Conservation (phyloP, 2,888 invertebrate genomes). For the Xylophagus ater region DNA sequence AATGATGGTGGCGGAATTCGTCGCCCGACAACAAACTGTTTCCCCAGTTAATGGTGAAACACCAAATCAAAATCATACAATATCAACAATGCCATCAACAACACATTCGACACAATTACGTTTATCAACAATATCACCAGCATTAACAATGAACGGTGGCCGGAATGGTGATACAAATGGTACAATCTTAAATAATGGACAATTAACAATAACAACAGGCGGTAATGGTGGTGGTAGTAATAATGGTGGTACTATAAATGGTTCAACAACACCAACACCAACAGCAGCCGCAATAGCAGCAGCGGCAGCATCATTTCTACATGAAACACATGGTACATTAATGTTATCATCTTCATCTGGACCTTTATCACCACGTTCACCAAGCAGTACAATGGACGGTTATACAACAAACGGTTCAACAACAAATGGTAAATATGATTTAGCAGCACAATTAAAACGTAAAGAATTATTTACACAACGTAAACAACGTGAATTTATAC, state of each 20-base stretch:
- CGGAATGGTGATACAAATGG: too few species aligned
- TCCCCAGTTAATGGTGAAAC: conserved; percentile 59
- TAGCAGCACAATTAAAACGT: conserved; percentile 43
- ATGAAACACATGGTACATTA: conserved; percentile 3
- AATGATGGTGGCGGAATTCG: conserved; percentile 82
- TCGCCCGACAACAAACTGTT: conserved; percentile 61
- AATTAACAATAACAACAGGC: too few species aligned
- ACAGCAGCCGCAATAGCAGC: not conserved
- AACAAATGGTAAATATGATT: conserved; percentile 7
- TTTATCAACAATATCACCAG: conserved; percentile 37
- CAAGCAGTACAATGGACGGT: conserved; percentile 4
- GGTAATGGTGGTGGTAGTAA: conserved; percentile 27
- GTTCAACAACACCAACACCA: not conserved
- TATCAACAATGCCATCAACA: conserved; percentile 36
- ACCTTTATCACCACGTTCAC: conserved; percentile 8
- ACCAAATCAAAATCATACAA: conserved; percentile 37
- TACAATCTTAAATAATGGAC: too few species aligned
- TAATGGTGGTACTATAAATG: not conserved
- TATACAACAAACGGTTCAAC: conserved; percentile 19
- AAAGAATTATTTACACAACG: conserved; percentile 81
- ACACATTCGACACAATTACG: conserved; percentile 11
- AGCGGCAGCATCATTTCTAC: conserved; percentile 1
- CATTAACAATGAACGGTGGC: conserved; percentile 39
- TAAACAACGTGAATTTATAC: conserved; percentile 93
- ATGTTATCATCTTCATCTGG: conserved; percentile 3